Evolutionary conservation across 2,888 invertebrate species (phyloP).

Genomic region (Chironomus riparius): DNA sequence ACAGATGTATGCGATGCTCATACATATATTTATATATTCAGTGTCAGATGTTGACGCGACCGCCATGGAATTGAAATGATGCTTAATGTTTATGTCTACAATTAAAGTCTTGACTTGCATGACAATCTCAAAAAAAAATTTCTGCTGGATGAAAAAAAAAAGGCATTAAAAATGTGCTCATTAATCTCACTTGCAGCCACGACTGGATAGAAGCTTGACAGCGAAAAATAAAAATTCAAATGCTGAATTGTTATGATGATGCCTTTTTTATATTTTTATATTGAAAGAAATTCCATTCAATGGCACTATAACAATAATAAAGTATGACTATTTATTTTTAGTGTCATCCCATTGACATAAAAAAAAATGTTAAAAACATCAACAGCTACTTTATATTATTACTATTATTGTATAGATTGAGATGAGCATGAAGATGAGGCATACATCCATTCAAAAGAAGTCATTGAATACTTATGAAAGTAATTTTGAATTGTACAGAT

Average conservation of each 20-base stretch:
- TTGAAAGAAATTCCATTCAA: too few species aligned
- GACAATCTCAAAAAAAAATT: neutral
- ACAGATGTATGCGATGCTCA: neutral
- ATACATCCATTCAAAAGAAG: neutral
- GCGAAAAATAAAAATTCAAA: too few species aligned
- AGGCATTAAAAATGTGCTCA: neutral
- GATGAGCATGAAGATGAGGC: neutral
- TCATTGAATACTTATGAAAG: neutral
- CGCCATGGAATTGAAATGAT: neutral
- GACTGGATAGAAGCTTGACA: neutral
- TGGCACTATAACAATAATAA: neutral
- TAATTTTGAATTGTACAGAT: too few species aligned
- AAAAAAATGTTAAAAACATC: neutral
- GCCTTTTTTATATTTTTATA: neutral
- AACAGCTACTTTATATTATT: neutral
- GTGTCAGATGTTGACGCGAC: slow-evolving; percentile 8
- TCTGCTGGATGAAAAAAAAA: neutral
- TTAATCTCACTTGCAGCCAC: slow-evolving; percentile 7
- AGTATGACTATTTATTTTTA: slow-evolving; percentile 16
- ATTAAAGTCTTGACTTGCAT: slow-evolving; percentile 15
- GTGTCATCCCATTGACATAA: neutral
- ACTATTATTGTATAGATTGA: neutral
- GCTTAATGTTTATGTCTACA: slow-evolving; percentile 6
- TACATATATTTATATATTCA: neutral
- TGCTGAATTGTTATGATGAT: neutral